Evolutionary conservation across 2,797 vertebrate genomes (phyloP).

Genomic region (Acanthis flammea): DNA sequence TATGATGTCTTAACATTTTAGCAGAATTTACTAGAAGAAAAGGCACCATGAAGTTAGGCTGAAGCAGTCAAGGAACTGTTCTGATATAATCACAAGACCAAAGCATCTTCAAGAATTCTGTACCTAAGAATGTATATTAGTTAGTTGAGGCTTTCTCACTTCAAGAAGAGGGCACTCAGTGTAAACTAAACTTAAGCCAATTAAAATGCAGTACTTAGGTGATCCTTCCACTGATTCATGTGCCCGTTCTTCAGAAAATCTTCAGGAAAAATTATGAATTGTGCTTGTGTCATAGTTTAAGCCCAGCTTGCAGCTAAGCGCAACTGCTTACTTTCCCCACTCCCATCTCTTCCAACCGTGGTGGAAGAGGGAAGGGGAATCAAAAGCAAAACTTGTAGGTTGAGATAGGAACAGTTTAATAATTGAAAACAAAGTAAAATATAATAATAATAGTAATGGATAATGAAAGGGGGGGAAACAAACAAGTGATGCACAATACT

Average conservation of each 20-base stretch:
- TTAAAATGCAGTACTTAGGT: not conserved
- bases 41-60: not conserved
- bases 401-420: not conserved
- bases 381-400: not conserved
- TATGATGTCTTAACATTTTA: not conserved
- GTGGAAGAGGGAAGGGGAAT: not conserved
- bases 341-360: rapidly evolving
- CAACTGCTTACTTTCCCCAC: not conserved
- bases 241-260: not conserved
- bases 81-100: not conserved
- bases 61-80: not conserved
- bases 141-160: not conserved
- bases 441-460: not conserved
- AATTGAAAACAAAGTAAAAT: not conserved
- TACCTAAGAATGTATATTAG: rapidly evolving
- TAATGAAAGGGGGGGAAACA: not conserved
- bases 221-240: not conserved
- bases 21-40: not conserved
- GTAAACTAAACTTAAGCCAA: not conserved
- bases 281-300: rapidly evolving
- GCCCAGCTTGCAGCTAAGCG: not conserved
- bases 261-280: not conserved
- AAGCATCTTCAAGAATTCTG: not conserved
- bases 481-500: not conserved
- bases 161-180: not conserved